phyloP scores from a whole-genome alignment of 2,888 invertebrate species.

The Tiphia femorata region DNA sequence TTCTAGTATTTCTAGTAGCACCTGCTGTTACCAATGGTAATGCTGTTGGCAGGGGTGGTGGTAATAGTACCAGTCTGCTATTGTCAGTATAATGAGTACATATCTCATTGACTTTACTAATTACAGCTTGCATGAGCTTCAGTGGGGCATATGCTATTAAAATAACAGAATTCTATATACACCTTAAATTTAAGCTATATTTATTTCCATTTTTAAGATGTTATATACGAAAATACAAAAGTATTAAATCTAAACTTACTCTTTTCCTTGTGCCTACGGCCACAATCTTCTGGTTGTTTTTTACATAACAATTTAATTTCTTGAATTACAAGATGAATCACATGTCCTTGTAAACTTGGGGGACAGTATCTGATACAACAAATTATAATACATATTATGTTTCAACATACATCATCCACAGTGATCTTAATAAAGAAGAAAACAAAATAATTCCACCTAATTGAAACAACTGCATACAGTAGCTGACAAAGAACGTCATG shows the following conservation, averaged over 20 bases:
- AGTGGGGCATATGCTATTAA: conserved; percentile 80
- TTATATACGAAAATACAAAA: not conserved
- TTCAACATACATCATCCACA: too few relatives aligned
- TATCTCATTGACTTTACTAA: conserved; percentile 79
- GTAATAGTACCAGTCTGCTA: conserved; percentile 75
- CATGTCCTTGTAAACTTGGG: conserved; percentile 75
- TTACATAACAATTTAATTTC: conserved; percentile 77
- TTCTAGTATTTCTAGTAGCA: conserved; percentile 84
- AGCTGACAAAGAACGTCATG: too few relatives aligned
- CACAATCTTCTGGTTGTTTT: conserved; percentile 76
- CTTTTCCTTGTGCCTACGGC: conserved; percentile 75
- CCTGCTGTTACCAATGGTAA: conserved; percentile 74
- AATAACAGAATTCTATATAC: conserved; percentile 26
- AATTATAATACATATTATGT: not conserved
- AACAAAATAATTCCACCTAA: too few relatives aligned
- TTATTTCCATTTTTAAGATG: not conserved
- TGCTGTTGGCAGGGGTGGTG: conserved; percentile 71
- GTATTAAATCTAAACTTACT: too few relatives aligned
- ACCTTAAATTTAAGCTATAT: conserved; percentile 7
- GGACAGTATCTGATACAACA: conserved; percentile 78
- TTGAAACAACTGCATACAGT: too few relatives aligned
- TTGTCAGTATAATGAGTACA: conserved; percentile 80
- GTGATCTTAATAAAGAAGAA: too few relatives aligned
- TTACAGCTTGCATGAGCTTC: conserved; percentile 81
- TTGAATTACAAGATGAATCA: conserved; percentile 77